Evolutionary conservation across 2,797 vertebrate species (phyloP), one percentile per base, ranked within the genome.

Genomic region (Percopsis omiscomaycus): DNA sequence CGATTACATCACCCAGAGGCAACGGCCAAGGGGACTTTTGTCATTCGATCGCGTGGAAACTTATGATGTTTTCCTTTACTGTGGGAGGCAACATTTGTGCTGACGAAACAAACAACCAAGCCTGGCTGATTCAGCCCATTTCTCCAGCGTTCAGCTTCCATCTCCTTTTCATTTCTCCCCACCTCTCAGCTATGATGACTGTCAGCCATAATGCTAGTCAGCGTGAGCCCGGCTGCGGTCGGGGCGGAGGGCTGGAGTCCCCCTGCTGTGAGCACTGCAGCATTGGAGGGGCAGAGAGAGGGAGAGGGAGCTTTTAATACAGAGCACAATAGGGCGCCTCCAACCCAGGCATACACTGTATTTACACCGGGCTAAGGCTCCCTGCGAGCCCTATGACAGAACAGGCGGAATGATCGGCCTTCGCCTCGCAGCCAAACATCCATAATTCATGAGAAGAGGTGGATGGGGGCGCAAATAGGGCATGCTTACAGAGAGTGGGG

Each of bases 381-480:
- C 84, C 84, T 77, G 80, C 80, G 81, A 83, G 86, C 79, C 84
- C 88, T 84, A 87, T 87, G 84, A 89, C 87, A 86, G 88, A 89
- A 86, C 82, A 84, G 87, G 86, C 86, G 66, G 88, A 88, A 88
- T 86, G 84, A 86, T 89, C 88, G 84, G 81, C 89, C 83, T 80
- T 89, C 65, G 83, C 81, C 84, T 87, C 78, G 84, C 82, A 92
- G 89, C 86, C 84, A 86, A 55, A 71, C 84, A 92, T 90, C 86
- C 87, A 91, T 91, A 91, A 91, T 92, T 90, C 86, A 92, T 91
- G 84, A 89, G 83, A 54, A 85, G 81, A 88, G 88, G 86, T 88
- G 84, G 84, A 85, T 76, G 86, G 90, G 63, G 89, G 88, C 81
- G 87, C 86, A 90, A 89, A 89, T 81, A 88, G 89, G 84, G 81